Percentiles rank a stretch among this genome's conserved stretches.
phyloP scores from a whole-genome alignment of 2,797 vertebrate genomes.

The Helicolenus hilgendorfi region DNA sequence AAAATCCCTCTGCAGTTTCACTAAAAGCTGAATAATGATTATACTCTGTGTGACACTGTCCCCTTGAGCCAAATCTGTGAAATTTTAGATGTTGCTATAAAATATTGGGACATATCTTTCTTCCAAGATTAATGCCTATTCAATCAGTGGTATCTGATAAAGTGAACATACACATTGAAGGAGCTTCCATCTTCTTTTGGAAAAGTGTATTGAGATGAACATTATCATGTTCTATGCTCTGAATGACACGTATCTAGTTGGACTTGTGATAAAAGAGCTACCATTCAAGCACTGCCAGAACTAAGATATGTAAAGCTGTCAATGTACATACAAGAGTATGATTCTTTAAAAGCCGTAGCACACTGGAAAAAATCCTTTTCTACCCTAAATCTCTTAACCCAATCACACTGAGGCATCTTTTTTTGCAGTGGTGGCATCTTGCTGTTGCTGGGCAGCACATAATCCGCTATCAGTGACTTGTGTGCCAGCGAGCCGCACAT shows the following conservation, averaged over 20 bases:
- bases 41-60: not conserved
- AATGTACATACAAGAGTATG: not conserved
- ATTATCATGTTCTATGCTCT: not conserved
- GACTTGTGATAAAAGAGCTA: not conserved
- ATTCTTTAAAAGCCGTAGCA: constrained; percentile 32
- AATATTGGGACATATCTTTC: not conserved
- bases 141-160: not conserved
- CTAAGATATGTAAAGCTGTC: constrained; percentile 12
- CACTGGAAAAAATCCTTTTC: constrained; percentile 8
- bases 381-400: not conserved
- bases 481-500: constrained; percentile 17
- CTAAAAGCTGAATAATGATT: not conserved
- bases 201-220: not conserved
- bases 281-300: constrained; percentile 1
- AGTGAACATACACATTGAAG: not conserved
- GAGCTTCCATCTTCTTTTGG: not conserved
- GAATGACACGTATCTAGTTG: not conserved
- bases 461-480: constrained; percentile 35
- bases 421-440: constrained; percentile 6
- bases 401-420: not conserved
- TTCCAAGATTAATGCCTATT: not conserved
- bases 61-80: not conserved
- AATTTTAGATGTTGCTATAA: not conserved
- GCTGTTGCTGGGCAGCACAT: constrained; percentile 42
- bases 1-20: not conserved